phyloP scores from a whole-genome alignment of 92 coral and sea anemone genomes.

The Parazoanthus darwini region DNA sequence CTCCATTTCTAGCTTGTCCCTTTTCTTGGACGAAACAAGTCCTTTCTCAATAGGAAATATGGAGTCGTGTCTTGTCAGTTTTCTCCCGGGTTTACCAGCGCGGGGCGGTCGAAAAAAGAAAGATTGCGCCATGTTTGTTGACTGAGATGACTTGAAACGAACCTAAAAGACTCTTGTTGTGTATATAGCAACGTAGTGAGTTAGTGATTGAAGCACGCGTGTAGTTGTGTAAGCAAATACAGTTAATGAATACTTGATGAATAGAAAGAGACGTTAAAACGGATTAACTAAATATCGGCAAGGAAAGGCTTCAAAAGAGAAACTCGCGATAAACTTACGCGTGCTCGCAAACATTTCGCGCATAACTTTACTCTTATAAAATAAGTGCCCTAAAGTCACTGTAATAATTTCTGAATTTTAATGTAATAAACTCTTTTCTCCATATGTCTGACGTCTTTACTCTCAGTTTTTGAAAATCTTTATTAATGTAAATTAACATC shows the following conservation, averaged over 20 bases:
- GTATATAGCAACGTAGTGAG: conserved; percentile 37
- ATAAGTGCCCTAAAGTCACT: background rate
- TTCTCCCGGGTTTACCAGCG: background rate
- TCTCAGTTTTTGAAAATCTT: background rate
- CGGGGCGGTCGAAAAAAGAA: conserved; percentile 24
- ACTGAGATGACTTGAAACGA: background rate
- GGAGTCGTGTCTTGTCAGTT: conserved; percentile 12
- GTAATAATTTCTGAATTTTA: background rate
- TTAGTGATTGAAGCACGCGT: conserved; percentile 52
- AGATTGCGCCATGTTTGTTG: conserved; percentile 35
- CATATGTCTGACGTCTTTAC: background rate
- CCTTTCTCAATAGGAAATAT: conserved; percentile 60
- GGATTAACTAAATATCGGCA: conserved; percentile 26
- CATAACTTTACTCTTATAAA: no score
- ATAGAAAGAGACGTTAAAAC: conserved; percentile 27
- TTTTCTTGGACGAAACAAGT: conserved; percentile 54
- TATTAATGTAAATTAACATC: background rate
- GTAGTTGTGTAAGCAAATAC: conserved; percentile 51
- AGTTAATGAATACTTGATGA: conserved; percentile 41
- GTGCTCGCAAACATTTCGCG: background rate
- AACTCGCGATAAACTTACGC: background rate
- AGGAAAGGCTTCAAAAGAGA: background rate
- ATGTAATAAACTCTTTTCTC: background rate
- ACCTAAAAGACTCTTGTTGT: background rate
- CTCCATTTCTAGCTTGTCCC: conserved; percentile 64